Percentiles rank a stretch among this genome's conserved stretches.
These are phyloP conservation scores for Mormyrus lacerda DNA, from an alignment of 2,113 vertebrate species.

Conservation along the genomic window DNA sequence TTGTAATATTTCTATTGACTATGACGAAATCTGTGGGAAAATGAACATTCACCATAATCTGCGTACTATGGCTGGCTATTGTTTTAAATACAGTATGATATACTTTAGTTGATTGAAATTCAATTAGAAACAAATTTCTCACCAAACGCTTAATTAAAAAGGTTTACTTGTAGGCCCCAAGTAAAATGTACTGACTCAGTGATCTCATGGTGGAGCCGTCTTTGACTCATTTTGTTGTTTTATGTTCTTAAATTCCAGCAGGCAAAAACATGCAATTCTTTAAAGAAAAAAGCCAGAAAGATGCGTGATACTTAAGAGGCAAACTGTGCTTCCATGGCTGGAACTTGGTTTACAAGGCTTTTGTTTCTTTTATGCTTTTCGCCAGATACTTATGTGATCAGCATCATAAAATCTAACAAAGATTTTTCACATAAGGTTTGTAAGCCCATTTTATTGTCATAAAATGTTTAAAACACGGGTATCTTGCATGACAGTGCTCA, in stretches of 20 bases:
- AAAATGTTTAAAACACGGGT: neutral
- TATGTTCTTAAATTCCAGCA: neutral
- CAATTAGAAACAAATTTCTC: neutral
- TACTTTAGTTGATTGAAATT: neutral
- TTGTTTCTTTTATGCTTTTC: neutral
- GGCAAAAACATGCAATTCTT: neutral
- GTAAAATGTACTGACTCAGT: neutral
- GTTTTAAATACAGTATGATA: neutral
- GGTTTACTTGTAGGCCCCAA: neutral
- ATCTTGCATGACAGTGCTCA: neutral
- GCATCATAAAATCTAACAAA: no score
- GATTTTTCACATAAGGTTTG: no score
- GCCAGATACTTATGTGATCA: no score
- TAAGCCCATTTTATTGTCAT: no score
- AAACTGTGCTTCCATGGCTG: neutral
- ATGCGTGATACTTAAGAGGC: neutral
- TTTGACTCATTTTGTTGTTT: neutral
- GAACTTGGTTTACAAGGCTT: neutral
- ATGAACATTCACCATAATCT: neutral
- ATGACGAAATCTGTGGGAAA: neutral
- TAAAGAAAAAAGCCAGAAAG: neutral
- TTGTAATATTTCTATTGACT: neutral
- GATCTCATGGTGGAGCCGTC: neutral
- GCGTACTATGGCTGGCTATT: neutral
- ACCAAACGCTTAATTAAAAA: neutral